Conservation (phyloP, 1,140 invertebrate species). For the Sesamia nonagrioides region DNA sequence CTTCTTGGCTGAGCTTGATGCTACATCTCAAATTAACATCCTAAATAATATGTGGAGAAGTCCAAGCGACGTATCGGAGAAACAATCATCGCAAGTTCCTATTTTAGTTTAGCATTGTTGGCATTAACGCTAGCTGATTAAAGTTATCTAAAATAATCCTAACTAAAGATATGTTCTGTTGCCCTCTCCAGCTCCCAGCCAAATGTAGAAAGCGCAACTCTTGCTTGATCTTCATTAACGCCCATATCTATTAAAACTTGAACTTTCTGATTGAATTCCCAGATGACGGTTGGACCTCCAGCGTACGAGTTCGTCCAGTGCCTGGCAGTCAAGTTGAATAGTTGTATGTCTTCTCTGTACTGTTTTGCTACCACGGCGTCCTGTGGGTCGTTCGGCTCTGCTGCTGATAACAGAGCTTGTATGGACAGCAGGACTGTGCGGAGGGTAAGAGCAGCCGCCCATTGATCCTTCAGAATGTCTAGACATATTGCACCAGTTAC, state of each 20-base stretch:
- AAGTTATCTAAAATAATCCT: conserved; percentile 78
- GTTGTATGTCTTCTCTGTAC: conserved; percentile 62
- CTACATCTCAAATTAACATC: neutral
- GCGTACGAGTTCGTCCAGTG: conserved; percentile 98
- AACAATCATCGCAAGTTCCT: neutral
- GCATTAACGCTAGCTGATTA: conserved; percentile 1
- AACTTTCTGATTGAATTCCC: conserved; percentile 95
- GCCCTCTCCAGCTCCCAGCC: conserved; percentile 96
- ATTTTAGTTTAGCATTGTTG: conserved; percentile 36
- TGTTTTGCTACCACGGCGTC: conserved; percentile 77
- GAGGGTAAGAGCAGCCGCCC: conserved; percentile 99
- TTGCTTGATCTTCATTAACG: conserved; percentile 93
- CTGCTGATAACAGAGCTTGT: conserved; percentile 70
- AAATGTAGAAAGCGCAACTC: conserved; percentile 95
- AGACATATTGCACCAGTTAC: conserved; percentile 99
- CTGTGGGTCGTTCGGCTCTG: conserved; percentile 72
- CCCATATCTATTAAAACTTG: conserved; percentile 95
- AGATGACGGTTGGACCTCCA: conserved; percentile 90
- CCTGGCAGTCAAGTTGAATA: conserved; percentile 68
- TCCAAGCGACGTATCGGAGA: neutral
- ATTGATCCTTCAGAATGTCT: conserved; percentile 99
- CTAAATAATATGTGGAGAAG: neutral
- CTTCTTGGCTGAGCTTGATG: too few relatives aligned
- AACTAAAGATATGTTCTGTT: conserved; percentile 96
- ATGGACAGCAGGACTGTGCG: conserved; percentile 92